Evolutionary conservation across 2,797 vertebrate species (phyloP).

Genomic region (Tangara arthus): DNA sequence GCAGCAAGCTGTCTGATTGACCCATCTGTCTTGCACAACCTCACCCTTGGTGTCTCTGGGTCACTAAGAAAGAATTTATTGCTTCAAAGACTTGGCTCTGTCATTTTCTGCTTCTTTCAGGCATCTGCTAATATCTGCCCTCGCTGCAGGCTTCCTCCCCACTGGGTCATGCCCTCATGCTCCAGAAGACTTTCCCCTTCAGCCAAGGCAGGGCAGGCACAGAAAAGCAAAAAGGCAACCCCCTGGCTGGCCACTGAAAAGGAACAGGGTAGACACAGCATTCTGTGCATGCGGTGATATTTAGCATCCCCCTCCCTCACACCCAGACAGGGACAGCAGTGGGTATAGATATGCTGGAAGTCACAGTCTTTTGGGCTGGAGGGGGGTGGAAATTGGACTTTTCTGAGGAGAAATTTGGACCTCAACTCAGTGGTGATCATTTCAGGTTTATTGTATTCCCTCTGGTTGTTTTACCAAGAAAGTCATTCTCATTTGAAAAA

Average conservation of each 20-base stretch:
- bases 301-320: background rate
- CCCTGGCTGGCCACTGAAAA: background rate
- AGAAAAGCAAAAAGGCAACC: background rate
- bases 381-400: rapidly evolving
- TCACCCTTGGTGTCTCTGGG: background rate
- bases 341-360: background rate
- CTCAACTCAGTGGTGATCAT: background rate
- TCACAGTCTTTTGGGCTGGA: background rate
- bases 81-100: background rate
- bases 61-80: constrained; percentile 10
- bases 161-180: background rate
- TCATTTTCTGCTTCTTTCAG: background rate
- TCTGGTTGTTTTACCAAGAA: background rate
- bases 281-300: background rate
- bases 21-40: constrained; percentile 31
- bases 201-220: background rate
- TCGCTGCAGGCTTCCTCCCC: background rate
- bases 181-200: background rate
- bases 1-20: background rate
- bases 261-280: background rate
- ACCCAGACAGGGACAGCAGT: background rate
- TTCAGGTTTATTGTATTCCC: background rate
- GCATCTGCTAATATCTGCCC: background rate
- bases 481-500: background rate
- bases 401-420: background rate